Evolutionary conservation across 2,797 vertebrate genomes (phyloP), one percentile per base, ranked within the genome.

Genomic region (Darevskia mixta): DNA sequence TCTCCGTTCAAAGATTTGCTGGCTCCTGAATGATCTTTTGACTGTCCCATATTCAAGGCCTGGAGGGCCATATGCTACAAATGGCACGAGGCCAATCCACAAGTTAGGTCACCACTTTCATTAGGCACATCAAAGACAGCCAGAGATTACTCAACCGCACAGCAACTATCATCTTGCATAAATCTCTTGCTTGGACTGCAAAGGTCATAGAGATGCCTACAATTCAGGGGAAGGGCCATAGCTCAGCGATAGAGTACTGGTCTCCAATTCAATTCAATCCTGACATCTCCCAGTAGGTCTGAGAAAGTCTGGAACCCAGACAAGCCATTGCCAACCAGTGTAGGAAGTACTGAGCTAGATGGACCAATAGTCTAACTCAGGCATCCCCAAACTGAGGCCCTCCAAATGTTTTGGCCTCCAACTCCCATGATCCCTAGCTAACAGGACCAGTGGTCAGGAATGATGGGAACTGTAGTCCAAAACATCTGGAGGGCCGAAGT

Each of bases 91-190:
- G 76, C 13, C 41, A 32, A 69, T 38, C 82, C 25, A 38, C 85
- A 80, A 64, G 2, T 72, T 83, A 2, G 13, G 15, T 38, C 23
- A 25, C 13, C 83, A 66, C 64, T 88, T 81, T 43, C 64, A 85
- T 2, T 11, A 91, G 72, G 91, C 87, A 8, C 82, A 89, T 55
- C 11, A 72, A 79, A 88, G 35, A 15, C 61, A 69, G 79, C 43
- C 84, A 75, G 87, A 89, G 18, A 58, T 2, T 45, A 67, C 35
- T 11, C 23, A 8, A 5, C 75, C 43, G 20, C 45, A 38, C 41
- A 38, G 64, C 58, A 83, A 55, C 9, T 49, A 32, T 71, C 45
- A 79, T 58, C 45, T 35, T 71, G 18, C 35, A 83, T 58, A 69
- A 88, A 69, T 35, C 32, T 76, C 29, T 82, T 67, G 13, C 45